These are phyloP conservation scores for Shargacucullia verbasci DNA, from an alignment of 2,888 invertebrate species.

Conservation along the genomic window DNA sequence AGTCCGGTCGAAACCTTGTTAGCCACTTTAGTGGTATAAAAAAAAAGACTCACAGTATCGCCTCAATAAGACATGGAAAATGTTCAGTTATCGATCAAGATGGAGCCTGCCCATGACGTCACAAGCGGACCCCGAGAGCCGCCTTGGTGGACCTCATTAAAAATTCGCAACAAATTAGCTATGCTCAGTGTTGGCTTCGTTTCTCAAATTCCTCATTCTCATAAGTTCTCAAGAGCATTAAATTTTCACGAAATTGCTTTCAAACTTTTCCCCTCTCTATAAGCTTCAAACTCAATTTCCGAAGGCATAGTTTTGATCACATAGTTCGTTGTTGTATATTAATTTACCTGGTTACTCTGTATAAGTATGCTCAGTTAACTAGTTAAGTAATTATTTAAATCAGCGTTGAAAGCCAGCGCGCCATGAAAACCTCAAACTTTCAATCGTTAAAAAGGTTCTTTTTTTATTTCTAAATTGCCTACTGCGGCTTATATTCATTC, in stretches of 20 bases:
- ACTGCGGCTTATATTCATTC: constrained; percentile 75
- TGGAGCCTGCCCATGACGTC: constrained; percentile 40
- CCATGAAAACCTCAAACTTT: constrained; percentile 55
- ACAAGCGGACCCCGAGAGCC: constrained; percentile 43
- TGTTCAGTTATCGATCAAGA: constrained; percentile 33
- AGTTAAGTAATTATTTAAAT: constrained; percentile 35
- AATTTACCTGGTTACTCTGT: constrained; percentile 67
- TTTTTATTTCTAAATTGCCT: constrained; percentile 67
- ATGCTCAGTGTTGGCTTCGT: constrained; percentile 82
- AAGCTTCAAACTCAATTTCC: constrained; percentile 79
- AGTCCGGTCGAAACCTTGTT: no score
- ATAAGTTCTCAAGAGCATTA: constrained; percentile 83
- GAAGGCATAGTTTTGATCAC: constrained; percentile 80
- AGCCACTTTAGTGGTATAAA: no score
- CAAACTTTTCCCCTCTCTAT: constrained; percentile 84
- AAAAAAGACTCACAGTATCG: no score
- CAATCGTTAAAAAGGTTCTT: constrained; percentile 60
- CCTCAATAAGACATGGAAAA: constrained; percentile 1
- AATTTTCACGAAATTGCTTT: constrained; percentile 87
- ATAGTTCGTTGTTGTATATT: constrained; percentile 72
- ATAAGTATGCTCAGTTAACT: constrained; percentile 43
- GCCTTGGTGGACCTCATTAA: constrained; percentile 72
- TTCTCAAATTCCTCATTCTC: constrained; percentile 83
- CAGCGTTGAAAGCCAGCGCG: constrained; percentile 23
- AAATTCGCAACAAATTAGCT: constrained; percentile 84